Evolutionary conservation across 1,140 invertebrate species (phyloP).

Genomic region (Tetragonula clypearis): DNA sequence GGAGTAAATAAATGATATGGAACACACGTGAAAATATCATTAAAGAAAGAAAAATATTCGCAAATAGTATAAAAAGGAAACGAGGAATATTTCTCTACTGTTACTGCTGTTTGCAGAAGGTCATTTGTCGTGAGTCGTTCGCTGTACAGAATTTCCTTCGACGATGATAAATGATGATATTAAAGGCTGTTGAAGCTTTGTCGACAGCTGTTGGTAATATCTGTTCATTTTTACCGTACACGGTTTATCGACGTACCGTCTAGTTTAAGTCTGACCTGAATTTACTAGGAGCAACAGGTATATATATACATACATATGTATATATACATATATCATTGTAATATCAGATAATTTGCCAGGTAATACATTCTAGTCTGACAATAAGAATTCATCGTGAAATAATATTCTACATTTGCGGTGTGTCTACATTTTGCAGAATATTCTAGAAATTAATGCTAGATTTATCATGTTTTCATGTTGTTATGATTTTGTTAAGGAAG

Average conservation of each 20-base stretch:
- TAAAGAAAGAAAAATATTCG: background rate
- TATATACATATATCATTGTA: background rate
- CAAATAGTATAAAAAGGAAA: background rate
- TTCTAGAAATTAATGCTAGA: too few relatives aligned
- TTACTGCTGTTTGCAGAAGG: background rate
- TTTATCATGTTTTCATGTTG: too few relatives aligned
- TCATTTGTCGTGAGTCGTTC: background rate
- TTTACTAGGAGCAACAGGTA: conserved; percentile 30
- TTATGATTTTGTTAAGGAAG: too few relatives aligned
- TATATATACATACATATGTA: too few relatives aligned
- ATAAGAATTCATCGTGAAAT: background rate
- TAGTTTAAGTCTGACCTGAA: conserved; percentile 11
- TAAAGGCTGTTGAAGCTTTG: background rate
- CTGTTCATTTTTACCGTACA: background rate
- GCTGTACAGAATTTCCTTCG: background rate
- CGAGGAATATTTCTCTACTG: background rate
- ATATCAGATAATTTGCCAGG: background rate
- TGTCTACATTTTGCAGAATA: too few relatives aligned
- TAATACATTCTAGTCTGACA: background rate
- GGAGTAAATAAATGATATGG: too few relatives aligned
- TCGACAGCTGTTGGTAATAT: background rate
- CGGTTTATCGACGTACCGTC: conserved; percentile 20
- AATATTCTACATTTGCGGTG: background rate
- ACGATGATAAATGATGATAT: background rate
- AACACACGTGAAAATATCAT: background rate